A percentile compares a stretch with the other conserved stretches of the same genome.
These are phyloP conservation scores for Antitype chi DNA, from an alignment of 2,888 invertebrate species.

Conservation along the genomic window DNA sequence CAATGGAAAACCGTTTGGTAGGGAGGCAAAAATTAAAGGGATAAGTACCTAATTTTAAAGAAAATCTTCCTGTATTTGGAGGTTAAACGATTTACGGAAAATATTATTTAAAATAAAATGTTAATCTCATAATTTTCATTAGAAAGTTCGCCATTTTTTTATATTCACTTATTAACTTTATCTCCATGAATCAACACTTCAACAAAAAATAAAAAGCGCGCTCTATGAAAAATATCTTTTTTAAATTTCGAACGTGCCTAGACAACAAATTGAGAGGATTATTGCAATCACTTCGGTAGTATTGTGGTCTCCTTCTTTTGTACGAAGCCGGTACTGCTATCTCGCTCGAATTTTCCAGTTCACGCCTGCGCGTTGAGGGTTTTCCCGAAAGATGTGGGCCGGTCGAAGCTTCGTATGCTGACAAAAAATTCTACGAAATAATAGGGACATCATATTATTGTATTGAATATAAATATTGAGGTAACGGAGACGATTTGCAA, in stretches of 20 bases:
- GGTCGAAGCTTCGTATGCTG: slow-evolving; percentile 85
- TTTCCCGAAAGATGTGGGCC: slow-evolving; percentile 83
- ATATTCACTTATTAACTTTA: slow-evolving; percentile 25
- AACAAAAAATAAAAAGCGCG: slow-evolving; percentile 39
- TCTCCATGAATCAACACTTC: slow-evolving; percentile 39
- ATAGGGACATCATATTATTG: neutral
- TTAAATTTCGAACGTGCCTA: slow-evolving; percentile 83
- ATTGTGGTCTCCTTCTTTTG: slow-evolving; percentile 72
- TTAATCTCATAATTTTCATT: slow-evolving; percentile 9
- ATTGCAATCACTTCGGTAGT: slow-evolving; percentile 79
- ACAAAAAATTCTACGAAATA: slow-evolving; percentile 61
- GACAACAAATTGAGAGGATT: slow-evolving; percentile 84
- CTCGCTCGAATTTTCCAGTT: slow-evolving; percentile 82
- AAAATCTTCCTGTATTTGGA: neutral
- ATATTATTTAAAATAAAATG: neutral
- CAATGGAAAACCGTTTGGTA: neutral
- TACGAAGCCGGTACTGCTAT: slow-evolving; percentile 66
- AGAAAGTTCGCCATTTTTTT: slow-evolving; percentile 7
- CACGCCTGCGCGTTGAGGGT: slow-evolving; percentile 83
- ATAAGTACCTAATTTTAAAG: neutral
- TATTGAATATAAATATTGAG: neutral
- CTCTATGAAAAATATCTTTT: slow-evolving; percentile 65
- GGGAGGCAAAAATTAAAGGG: neutral
- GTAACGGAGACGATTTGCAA: neutral
- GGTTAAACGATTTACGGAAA: neutral